phyloP scores from a whole-genome alignment of 2,797 vertebrate species.

The Helicolenus hilgendorfi region DNA sequence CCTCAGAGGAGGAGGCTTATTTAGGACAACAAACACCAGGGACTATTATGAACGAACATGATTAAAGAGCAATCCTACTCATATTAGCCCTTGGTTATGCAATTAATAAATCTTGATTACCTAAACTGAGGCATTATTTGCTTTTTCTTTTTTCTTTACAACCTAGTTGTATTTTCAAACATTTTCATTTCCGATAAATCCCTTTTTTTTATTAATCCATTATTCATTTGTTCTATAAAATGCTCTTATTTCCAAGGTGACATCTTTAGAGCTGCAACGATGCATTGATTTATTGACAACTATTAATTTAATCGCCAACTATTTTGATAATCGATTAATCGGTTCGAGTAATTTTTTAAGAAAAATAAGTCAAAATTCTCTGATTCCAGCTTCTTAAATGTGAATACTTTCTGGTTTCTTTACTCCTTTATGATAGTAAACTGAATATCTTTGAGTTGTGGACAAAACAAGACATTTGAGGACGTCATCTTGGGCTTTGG shows the following conservation, averaged over 20 bases:
- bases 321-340: too few species aligned
- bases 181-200: background rate
- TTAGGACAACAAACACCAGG: background rate
- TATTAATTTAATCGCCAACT: too few species aligned
- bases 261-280: background rate
- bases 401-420: too few species aligned
- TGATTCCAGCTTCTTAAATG: background rate
- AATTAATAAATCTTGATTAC: conserved; percentile 14
- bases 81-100: background rate
- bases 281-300: too few species aligned
- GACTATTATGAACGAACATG: conserved; percentile 17
- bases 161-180: background rate
- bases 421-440: too few species aligned
- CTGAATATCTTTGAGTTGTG: accelerated
- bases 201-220: background rate
- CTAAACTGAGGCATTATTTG: background rate
- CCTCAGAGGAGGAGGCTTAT: conserved; percentile 4
- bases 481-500: too few species aligned
- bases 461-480: too few species aligned
- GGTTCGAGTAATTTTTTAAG: too few species aligned
- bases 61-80: background rate
- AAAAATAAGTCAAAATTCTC: too few species aligned
- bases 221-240: background rate
- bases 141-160: background rate
- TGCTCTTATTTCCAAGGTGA: background rate